Percentiles rank a stretch among this genome's conserved stretches.
phyloP scores from a whole-genome alignment of 2,888 invertebrate species.

The Phyllotreta striolata region DNA sequence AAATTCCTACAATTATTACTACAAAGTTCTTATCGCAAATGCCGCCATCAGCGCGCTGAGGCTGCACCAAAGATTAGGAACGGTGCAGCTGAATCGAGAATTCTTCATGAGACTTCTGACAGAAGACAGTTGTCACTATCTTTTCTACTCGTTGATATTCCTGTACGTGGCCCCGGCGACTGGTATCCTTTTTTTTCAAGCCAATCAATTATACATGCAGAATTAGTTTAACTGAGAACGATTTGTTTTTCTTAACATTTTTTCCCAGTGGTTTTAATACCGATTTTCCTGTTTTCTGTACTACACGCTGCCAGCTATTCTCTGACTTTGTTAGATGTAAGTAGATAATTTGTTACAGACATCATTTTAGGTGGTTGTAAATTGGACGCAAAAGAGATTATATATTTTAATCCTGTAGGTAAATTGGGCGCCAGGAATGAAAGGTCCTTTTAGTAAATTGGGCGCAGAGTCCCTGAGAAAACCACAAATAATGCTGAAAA shows the following conservation, averaged over 20 bases:
- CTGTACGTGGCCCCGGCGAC: constrained; percentile 89
- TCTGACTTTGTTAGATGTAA: constrained; percentile 88
- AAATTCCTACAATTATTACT: constrained; percentile 81
- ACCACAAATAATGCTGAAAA: no score
- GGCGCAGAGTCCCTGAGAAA: no score
- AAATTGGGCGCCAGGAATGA: no score
- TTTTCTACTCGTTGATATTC: constrained; percentile 95
- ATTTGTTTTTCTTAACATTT: constrained; percentile 35
- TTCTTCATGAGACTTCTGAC: constrained; percentile 81
- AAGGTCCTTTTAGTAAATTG: no score
- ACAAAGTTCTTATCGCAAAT: constrained; percentile 90
- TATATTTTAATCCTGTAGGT: no score
- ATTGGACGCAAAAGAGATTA: no score
- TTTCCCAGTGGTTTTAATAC: constrained; percentile 82
- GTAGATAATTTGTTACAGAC: constrained; percentile 62
- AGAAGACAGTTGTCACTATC: constrained; percentile 96
- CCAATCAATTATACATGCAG: neutral
- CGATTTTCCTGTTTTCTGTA: constrained; percentile 89
- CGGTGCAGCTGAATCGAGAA: constrained; percentile 81
- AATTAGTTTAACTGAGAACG: neutral
- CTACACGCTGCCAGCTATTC: constrained; percentile 94
- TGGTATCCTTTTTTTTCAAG: constrained; percentile 75
- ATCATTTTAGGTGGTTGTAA: no score
- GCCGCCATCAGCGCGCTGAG: constrained; percentile 95
- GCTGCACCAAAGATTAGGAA: constrained; percentile 91